phyloP scores from a whole-genome alignment of 1,140 invertebrate genomes.

The Drosophila parvula region DNA sequence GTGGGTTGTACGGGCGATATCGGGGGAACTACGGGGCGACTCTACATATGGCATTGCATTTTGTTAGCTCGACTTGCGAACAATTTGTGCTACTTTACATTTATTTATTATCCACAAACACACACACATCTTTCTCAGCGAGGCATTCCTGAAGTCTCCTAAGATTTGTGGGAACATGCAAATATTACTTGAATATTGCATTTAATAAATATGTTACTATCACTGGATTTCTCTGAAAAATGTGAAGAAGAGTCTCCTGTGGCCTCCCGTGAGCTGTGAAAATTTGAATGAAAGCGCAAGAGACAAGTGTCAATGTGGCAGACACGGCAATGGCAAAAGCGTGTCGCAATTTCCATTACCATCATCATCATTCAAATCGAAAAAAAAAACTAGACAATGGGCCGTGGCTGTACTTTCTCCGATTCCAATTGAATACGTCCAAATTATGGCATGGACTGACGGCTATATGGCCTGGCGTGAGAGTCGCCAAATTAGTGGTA shows the following conservation, averaged over 20 bases:
- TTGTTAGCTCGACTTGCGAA: constrained; percentile 52
- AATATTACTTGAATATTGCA: neutral
- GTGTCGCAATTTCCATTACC: constrained; percentile 72
- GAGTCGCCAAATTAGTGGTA: constrained; percentile 15
- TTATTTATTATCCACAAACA: constrained; percentile 18
- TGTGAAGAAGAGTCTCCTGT: neutral
- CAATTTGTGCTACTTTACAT: constrained; percentile 69
- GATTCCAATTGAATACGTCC: constrained; percentile 50
- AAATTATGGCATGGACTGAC: constrained; percentile 9
- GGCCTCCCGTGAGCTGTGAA: constrained; percentile 24
- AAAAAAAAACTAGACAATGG: constrained; percentile 54
- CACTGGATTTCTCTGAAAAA: neutral
- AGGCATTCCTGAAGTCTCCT: neutral
- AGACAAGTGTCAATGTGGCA: constrained; percentile 69
- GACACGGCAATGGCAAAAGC: constrained; percentile 61
- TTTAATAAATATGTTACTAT: neutral
- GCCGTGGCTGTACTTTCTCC: constrained; percentile 69
- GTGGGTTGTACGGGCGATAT: neutral
- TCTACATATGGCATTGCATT: constrained; percentile 8
- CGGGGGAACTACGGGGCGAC: neutral
- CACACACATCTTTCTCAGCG: constrained; percentile 41
- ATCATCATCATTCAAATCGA: constrained; percentile 54
- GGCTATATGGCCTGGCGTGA: constrained; percentile 19
- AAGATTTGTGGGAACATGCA: constrained; percentile 5
- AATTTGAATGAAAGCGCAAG: constrained; percentile 72